Evolutionary conservation across 2,797 vertebrate species (phyloP), one percentile per base, ranked within the genome.

Genomic region (Psittacula echo): DNA sequence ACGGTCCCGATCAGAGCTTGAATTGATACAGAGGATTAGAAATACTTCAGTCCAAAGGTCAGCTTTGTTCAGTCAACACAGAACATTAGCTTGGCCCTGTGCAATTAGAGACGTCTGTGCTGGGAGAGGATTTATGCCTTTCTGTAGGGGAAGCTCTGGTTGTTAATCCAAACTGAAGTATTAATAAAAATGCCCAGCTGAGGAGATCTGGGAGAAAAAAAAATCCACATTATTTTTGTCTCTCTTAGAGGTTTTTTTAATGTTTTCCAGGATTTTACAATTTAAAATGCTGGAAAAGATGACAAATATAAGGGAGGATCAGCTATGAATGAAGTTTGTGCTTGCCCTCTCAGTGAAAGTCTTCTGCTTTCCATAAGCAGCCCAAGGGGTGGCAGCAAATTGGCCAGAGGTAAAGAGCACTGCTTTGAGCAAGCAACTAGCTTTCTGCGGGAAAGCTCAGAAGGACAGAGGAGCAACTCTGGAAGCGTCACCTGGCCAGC

Each of bases 11-110:
- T 91, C 91, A 79, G 85, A 82, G 68, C 67, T 73, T 68, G 85
- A 47, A 62, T 81, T 94, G 89, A 74, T 79, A 29, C 7, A n/a
- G 76, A 64, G 61, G 51, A 67, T 78, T 95, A 91, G 87, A 93
- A 71, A 61, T 44, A 48, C 18, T 91, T 85, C 77, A 71, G 44
- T 48, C n/a, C 80, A 79, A 73, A 84, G 85, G 34, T 90, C 32
- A 1, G 51, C 68, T 79, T 94, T 93, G 32, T 64, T 94, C 30
- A 1, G 73, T 93, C 73, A 78, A 78, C 82, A 45, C 64, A 42
- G 70, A 75, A 77, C 66, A 21, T 84, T 64, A 79, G 44, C 41
- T 82, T 80, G 90, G 53, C 76, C 56, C 73, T 61, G 19, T 80
- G 65, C 71, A 85, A 22, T 90, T 77, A 89, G 71, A 83, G 39